Evolutionary conservation across 1,140 invertebrate species (phyloP).

Genomic region (Drosophila auraria): DNA sequence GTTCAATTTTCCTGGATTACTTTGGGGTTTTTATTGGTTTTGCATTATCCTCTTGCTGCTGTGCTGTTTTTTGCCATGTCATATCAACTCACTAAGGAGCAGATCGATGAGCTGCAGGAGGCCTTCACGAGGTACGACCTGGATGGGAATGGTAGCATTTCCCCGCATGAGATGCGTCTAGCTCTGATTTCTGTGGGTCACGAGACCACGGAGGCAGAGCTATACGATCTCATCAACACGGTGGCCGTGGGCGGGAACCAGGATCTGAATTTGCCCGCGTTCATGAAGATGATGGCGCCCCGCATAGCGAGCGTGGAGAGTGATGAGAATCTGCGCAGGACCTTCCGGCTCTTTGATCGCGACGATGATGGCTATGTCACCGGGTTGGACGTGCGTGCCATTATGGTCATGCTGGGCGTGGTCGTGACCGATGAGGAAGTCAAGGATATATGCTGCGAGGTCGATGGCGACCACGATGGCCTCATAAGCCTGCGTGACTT

Average conservation of each 20-base stretch:
- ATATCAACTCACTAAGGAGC: conserved; percentile 3
- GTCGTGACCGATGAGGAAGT: conserved; percentile 32
- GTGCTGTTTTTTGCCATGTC: neutral
- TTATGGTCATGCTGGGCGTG: conserved; percentile 34
- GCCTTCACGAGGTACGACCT: conserved; percentile 34
- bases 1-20: conserved; percentile 34
- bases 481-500: conserved; percentile 41
- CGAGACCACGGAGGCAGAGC: conserved; percentile 53
- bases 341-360: conserved; percentile 45
- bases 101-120: conserved; percentile 30
- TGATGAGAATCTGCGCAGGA: conserved; percentile 18
- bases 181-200: conserved; percentile 29
- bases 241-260: neutral
- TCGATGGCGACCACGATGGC: conserved; percentile 14
- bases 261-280: conserved; percentile 1
- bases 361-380: conserved; percentile 23
- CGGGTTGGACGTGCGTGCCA: conserved; percentile 32
- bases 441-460: conserved; percentile 18
- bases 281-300: conserved; percentile 19
- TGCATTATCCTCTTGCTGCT: conserved; percentile 1
- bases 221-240: conserved; percentile 43
- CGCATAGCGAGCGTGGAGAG: conserved; percentile 27
- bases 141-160: conserved; percentile 25
- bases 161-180: conserved; percentile 16
- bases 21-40: conserved; percentile 16